Evolutionary conservation across 2,113 vertebrate genomes (phyloP), one percentile per base, ranked within the genome.

Genomic region (Phoenicopterus ruber): DNA sequence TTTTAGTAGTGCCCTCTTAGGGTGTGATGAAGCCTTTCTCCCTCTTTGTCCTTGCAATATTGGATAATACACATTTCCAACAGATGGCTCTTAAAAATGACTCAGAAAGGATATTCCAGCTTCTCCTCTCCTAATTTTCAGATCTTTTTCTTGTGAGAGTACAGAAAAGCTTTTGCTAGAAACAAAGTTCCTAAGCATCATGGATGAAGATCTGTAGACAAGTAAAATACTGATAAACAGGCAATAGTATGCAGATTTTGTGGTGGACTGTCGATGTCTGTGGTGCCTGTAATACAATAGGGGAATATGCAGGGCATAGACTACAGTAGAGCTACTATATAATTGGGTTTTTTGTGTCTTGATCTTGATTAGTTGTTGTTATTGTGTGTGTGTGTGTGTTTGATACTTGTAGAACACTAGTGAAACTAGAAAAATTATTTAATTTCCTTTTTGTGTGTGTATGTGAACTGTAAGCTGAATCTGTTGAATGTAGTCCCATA

Each of bases 131-230:
- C 11, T 29, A 5, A 71, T 88, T 74, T 67, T 76, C 49, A 76
- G 22, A 24, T 92, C 11, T 57, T 31, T 78, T 82, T 62, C 14
- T 6, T 65, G 15, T 61, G 9, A 82, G 11, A 88, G 2, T 77
- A 32, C 25, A 77, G 67, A 83, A 90, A 78, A 92, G 46, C 47
- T 85, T 90, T 82, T 58, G 19, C 58, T 80, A 58, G 40, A 79
- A 94, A 74, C 10, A 24, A 14, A 77, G 26, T 73, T 90, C 32
- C 20, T 49, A 17, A 93, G 58, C 12, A 13, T 67, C 13, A 9
- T 52, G 42, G 22, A 6, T 66, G 50, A 88, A 90, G 31, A 32
- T 90, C 34, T 61, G 49, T 73, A 70, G 34, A 66, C 46, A 67
- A 81, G n/a, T 69, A 15, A 72, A 83, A 38, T 36, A 31, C 47